Percentiles rank a stretch among this genome's conserved stretches.
phyloP scores from a whole-genome alignment of 2,797 vertebrate species.

The Thaleichthys pacificus region DNA sequence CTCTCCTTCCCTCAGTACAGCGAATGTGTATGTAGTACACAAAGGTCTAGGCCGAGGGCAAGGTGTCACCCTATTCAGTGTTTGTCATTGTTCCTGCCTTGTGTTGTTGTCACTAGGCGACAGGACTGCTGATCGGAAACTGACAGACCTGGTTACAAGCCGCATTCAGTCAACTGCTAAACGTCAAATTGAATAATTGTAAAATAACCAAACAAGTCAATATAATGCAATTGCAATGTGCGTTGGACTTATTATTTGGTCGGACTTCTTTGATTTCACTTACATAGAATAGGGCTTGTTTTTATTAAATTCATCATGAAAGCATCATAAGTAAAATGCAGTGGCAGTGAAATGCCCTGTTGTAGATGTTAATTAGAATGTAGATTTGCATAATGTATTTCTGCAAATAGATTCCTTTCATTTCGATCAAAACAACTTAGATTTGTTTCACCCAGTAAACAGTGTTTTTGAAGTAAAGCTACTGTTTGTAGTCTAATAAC shows the following conservation, averaged over 20 bases:
- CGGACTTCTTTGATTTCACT: background rate
- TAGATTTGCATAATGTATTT: background rate
- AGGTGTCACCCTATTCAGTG: background rate
- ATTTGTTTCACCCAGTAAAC: slow-evolving; percentile 1
- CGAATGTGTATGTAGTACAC: background rate
- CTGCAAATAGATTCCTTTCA: slow-evolving; percentile 2
- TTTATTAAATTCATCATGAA: background rate
- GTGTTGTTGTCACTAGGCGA: background rate
- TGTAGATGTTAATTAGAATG: background rate
- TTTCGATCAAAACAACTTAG: background rate
- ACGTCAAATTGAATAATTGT: background rate
- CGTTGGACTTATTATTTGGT: background rate
- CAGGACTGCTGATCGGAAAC: background rate
- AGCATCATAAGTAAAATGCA: background rate
- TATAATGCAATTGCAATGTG: background rate
- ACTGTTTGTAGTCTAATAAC: too few species aligned
- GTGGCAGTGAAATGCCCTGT: background rate
- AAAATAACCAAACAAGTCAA: background rate
- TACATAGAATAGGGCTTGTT: background rate
- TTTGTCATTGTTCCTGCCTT: slow-evolving; percentile 3
- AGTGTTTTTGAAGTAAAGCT: too few species aligned
- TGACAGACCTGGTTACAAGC: background rate
- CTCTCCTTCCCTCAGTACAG: background rate
- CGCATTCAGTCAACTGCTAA: too few species aligned
- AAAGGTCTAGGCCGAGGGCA: slow-evolving; percentile 6